phyloP scores from a whole-genome alignment of 2,888 invertebrate species.

The Frankliniella intonsa region DNA sequence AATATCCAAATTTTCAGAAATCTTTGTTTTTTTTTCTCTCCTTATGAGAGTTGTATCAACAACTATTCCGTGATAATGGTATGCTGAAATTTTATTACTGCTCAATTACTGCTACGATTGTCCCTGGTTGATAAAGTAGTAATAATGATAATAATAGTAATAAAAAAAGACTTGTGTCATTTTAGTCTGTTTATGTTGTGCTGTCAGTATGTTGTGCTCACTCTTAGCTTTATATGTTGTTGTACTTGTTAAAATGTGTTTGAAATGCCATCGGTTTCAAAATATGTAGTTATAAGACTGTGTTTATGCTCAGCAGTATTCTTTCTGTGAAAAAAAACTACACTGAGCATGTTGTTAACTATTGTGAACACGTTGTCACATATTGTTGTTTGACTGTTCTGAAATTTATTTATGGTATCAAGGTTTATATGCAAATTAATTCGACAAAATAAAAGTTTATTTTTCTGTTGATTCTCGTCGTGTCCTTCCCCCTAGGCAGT shows the following conservation, averaged over 20 bases:
- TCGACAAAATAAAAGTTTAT: background rate
- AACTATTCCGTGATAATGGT: too few relatives aligned
- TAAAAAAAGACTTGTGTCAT: background rate
- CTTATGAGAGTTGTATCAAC: too few relatives aligned
- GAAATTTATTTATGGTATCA: constrained; percentile 1
- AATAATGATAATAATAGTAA: too few relatives aligned
- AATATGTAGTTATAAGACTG: background rate
- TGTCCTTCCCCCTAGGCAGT: too few relatives aligned
- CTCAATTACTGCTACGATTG: too few relatives aligned
- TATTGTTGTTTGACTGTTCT: background rate
- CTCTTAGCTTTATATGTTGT: background rate
- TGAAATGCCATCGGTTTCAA: background rate
- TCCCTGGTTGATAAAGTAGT: too few relatives aligned
- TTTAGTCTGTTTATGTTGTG: background rate
- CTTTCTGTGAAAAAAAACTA: background rate
- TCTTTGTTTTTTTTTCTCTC: too few relatives aligned
- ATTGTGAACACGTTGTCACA: background rate
- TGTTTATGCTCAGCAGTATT: background rate
- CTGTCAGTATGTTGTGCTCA: too few relatives aligned
- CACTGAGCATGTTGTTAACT: background rate
- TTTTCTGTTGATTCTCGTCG: background rate
- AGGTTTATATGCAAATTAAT: background rate
- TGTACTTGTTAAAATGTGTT: background rate
- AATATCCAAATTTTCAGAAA: too few relatives aligned
- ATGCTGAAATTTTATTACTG: too few relatives aligned